Base-by-base conservation (phyloP, 2,888 invertebrate species). In the Altica lythri region DNA sequence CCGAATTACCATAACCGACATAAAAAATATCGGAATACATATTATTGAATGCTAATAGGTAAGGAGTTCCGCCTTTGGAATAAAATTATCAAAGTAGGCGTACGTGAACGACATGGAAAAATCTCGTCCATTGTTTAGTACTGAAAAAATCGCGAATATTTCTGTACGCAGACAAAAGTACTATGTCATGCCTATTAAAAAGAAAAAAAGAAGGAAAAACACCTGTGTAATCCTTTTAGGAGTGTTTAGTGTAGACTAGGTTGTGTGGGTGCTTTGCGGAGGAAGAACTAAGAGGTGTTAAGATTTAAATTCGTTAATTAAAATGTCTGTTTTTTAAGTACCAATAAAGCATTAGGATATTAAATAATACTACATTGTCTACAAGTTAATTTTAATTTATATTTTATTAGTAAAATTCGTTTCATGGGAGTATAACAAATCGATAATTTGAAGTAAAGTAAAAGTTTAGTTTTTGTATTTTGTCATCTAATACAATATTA, bases 21-120 rank as follows among this genome's bases (percentile, higher is more conserved):
- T 37, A 56, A 61, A 60, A 62, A 64, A 59, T 48, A 52, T 59
- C 53, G 62, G 64, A 66, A 65, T 65, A 66, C 67, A 62, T 68
- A 68, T 70, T 68, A 69, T 70, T 68, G 69, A 71, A 72, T 72
- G 70, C 68, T 71, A 72, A 72, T 72, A 53, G 38, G 55, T 43
- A 57, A 64, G 68, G 70, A 66, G 71, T 70, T 71, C 69, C 69
- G 66, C 62, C 63, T 65, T 60, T 57, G 32, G 55, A 53, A 59
- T 55, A 35, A 50, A 55, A 55, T 51, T 45, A 55, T 59, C 53
- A 49, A n/a, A 63, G 64, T 64, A 59, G 61, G 59, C 60, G 65
- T 64, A 62, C 67, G 64, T 57, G 56, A 61, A 45, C 56, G 46
- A 53, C 53, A 60, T 60, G 57, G 56, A 62, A 65, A 62, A 65